A percentile compares a stretch with the other conserved stretches of the same genome.
These are phyloP conservation scores for Corella eumyota DNA, from an alignment of 23 tunicate species.

Conservation along the genomic window DNA sequence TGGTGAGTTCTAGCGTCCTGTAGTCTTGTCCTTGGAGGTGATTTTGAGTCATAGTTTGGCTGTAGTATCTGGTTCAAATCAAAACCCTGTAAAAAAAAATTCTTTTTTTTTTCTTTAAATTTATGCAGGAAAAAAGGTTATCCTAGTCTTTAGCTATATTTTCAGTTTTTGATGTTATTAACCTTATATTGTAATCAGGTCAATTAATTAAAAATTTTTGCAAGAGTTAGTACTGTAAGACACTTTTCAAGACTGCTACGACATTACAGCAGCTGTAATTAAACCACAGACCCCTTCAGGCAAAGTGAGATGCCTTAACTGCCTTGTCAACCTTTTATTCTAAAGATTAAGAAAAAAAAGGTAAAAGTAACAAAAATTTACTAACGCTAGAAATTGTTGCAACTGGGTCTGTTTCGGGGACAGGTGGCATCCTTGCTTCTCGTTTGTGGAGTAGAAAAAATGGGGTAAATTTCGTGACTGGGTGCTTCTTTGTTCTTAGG, in stretches of 20 bases:
- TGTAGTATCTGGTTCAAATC: constrained; percentile 21
- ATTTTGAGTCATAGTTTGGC: constrained; percentile 17
- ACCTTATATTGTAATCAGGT: background rate
- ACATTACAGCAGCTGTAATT: too few species aligned
- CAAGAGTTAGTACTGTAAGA: too few species aligned
- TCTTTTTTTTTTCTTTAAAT: background rate
- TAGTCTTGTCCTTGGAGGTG: constrained; percentile 1
- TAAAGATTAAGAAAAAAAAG: too few species aligned
- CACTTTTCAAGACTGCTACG: too few species aligned
- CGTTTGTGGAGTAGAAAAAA: constrained; percentile 43
- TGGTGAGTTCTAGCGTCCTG: constrained; percentile 25
- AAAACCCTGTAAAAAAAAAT: constrained; percentile 16
- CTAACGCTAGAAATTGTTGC: constrained; percentile 32
- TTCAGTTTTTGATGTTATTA: background rate
- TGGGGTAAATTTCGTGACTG: constrained; percentile 32
- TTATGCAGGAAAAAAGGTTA: background rate
- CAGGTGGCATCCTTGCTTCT: constrained; percentile 55
- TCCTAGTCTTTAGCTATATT: background rate
- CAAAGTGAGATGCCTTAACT: too few species aligned
- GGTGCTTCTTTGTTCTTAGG: constrained; percentile 36
- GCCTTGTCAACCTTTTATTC: too few species aligned
- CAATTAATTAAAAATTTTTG: background rate
- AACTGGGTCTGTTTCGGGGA: constrained; percentile 16
- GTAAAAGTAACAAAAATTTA: too few species aligned
- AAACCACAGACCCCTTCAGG: too few species aligned